Percentiles rank a stretch among this genome's conserved stretches.
phyloP scores from a whole-genome alignment of 2,113 vertebrate species.

The Catharus bicknelli region DNA sequence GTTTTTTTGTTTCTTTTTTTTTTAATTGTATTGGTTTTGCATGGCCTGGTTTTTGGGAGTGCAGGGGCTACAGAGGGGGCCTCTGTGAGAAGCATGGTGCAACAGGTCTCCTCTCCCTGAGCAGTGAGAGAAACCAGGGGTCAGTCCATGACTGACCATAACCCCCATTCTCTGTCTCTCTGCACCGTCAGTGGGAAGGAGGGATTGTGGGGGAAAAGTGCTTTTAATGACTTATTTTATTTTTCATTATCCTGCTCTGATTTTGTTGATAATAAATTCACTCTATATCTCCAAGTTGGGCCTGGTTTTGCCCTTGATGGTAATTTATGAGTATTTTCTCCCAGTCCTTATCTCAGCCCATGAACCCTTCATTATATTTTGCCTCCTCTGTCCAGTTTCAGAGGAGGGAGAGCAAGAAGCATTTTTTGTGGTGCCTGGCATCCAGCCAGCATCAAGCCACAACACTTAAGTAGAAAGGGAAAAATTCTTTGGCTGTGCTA shows the following conservation, averaged over 20 bases:
- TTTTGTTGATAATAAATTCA: not conserved
- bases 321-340: not conserved
- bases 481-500: not conserved
- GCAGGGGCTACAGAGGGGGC: not conserved
- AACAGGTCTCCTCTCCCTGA: not conserved
- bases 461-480: not conserved
- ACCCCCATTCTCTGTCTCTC: not conserved
- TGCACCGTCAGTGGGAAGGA: not conserved
- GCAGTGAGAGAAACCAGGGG: fast-evolving
- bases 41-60: not conserved
- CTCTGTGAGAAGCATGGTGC: not conserved
- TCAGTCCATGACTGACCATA: too few relatives aligned
- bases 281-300: not conserved
- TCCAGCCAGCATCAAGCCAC: fast-evolving
- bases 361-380: not conserved
- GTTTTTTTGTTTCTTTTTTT: not conserved
- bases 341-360: not conserved
- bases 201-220: not conserved
- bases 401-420: not conserved
- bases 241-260: not conserved
- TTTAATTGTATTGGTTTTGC: not conserved
- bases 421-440: not conserved
- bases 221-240: not conserved
- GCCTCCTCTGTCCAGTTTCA: not conserved
- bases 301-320: not conserved